These are phyloP conservation scores for Apogon talboti DNA, from an alignment of 2,797 vertebrate genomes.

Conservation along the genomic window DNA sequence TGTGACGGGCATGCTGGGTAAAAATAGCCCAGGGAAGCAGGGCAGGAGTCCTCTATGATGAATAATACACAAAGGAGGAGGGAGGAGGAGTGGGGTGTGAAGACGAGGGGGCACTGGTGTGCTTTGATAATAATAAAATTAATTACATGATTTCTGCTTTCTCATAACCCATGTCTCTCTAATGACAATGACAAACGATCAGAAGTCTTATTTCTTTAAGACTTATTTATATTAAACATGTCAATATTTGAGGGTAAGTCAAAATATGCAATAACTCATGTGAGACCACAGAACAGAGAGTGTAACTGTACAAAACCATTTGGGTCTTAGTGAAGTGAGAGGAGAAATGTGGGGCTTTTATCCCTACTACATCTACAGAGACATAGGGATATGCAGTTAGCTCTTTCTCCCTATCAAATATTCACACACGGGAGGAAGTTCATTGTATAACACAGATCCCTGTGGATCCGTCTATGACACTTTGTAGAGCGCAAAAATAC, in stretches of 20 bases:
- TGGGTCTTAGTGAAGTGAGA: conserved; percentile 51
- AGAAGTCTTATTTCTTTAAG: background rate
- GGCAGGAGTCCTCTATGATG: conserved; percentile 80
- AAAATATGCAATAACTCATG: conserved; percentile 30
- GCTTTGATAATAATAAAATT: conserved; percentile 66
- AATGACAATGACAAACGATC: conserved; percentile 38
- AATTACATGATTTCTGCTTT: conserved; percentile 61
- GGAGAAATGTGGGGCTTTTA: conserved; percentile 69
- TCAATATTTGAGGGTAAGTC: conserved; percentile 46
- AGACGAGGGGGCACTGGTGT: conserved; percentile 25
- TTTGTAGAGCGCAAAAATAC: conserved; percentile 46
- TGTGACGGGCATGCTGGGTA: conserved; percentile 79
- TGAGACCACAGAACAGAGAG: conserved; percentile 42
- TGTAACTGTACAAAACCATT: conserved; percentile 53
- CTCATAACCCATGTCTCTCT: conserved; percentile 40
- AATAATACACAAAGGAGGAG: conserved; percentile 80
- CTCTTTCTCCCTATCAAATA: conserved; percentile 76
- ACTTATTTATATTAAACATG: conserved; percentile 25
- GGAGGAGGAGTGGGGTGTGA: conserved; percentile 20
- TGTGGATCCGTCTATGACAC: conserved; percentile 42
- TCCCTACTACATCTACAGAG: conserved; percentile 58
- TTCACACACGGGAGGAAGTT: conserved; percentile 66
- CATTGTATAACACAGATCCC: conserved; percentile 58
- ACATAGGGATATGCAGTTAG: conserved; percentile 49
- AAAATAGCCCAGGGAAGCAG: conserved; percentile 83